phyloP scores from a whole-genome alignment of 2,888 invertebrate species.

The Cephus spinipes region DNA sequence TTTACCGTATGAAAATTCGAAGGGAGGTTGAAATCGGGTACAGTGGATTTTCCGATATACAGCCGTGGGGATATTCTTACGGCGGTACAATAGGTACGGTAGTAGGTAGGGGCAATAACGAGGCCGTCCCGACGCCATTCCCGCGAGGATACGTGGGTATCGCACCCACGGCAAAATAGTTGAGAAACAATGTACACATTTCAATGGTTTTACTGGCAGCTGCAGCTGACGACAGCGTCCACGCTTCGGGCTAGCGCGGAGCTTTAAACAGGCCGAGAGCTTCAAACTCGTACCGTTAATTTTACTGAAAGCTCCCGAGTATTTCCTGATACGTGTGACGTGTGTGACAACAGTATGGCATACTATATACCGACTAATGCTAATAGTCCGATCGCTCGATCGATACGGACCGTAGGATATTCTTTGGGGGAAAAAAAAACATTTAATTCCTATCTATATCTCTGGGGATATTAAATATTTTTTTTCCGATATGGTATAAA shows the following conservation, averaged over 20 bases:
- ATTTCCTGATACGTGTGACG: not conserved
- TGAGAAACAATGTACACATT: slow-evolving; percentile 21
- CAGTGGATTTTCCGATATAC: not conserved
- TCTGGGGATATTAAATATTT: not conserved
- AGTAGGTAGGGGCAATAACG: not conserved
- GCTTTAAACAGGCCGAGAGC: not conserved
- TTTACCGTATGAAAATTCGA: not conserved
- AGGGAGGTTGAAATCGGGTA: not conserved
- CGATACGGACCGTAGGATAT: not conserved
- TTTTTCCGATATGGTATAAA: not conserved
- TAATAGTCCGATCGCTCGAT: not conserved
- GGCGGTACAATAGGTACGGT: not conserved
- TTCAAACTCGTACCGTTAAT: not conserved
- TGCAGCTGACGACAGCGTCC: slow-evolving; percentile 36
- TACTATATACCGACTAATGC: not conserved
- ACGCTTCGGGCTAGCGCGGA: slow-evolving; percentile 1
- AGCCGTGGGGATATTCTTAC: not conserved
- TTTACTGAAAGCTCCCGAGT: not conserved
- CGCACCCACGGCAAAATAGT: not conserved
- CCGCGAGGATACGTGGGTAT: not conserved
- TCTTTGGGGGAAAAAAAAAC: not conserved
- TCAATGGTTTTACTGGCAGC: slow-evolving; percentile 38
- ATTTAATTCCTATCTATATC: too few relatives aligned
- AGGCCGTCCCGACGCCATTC: not conserved
- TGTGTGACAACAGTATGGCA: not conserved